phyloP scores from a whole-genome alignment of 2,888 invertebrate species.

The Mythimna albipuncta region DNA sequence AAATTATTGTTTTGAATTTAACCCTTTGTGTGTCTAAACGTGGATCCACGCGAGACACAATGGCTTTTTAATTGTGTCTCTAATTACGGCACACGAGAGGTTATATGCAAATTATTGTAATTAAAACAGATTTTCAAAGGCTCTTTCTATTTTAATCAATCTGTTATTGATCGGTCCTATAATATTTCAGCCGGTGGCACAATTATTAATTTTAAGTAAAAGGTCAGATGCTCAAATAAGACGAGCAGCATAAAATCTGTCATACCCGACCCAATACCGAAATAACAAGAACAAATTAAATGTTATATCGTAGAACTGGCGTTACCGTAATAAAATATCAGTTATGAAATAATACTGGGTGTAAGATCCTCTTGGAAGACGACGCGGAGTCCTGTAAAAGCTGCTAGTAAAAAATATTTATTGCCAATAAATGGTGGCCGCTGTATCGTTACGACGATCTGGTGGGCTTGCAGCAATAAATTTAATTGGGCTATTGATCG shows the following conservation, averaged over 20 bases:
- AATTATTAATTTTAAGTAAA: slow-evolving; percentile 24
- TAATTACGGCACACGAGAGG: too few relatives aligned
- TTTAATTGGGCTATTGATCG: slow-evolving; percentile 80
- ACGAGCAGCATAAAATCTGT: slow-evolving; percentile 57
- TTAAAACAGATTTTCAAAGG: not conserved
- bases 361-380: slow-evolving; percentile 74
- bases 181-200: slow-evolving; percentile 6
- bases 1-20: not conserved
- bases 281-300: slow-evolving; percentile 69
- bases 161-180: slow-evolving; percentile 19
- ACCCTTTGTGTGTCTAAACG: too few relatives aligned
- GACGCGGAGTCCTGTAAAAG: slow-evolving; percentile 71
- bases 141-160: not conserved
- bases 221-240: slow-evolving; percentile 39
- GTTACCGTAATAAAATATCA: slow-evolving; percentile 69
- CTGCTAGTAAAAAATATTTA: slow-evolving; percentile 86
- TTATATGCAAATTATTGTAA: not conserved
- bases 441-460: slow-evolving; percentile 80
- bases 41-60: too few relatives aligned
- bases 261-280: slow-evolving; percentile 44
- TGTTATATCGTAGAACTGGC: slow-evolving; percentile 64
- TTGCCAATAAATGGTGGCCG: slow-evolving; percentile 82
- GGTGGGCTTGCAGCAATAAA: slow-evolving; percentile 80
- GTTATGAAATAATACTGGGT: slow-evolving; percentile 73
- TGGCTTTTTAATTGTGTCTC: too few relatives aligned